Percentiles rank a stretch among this genome's conserved stretches.
phyloP scores from a whole-genome alignment of 2,888 invertebrate genomes.

The Coremacera marginata region DNA sequence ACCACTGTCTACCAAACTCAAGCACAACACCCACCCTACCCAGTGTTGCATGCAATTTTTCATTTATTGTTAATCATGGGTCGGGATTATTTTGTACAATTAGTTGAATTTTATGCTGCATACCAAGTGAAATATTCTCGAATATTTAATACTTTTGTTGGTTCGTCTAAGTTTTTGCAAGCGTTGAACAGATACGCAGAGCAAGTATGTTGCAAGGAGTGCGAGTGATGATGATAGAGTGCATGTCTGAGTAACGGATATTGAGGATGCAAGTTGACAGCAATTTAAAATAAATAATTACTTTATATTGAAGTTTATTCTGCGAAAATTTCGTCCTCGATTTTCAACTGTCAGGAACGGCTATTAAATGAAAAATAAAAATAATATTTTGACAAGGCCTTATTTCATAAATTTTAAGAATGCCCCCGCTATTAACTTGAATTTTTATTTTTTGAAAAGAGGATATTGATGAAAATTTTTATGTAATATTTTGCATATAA shows the following conservation, averaged over 20 bases:
- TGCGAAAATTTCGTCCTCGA: no score
- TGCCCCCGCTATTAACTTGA: no score
- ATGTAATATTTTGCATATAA: no score
- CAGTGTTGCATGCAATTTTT: conserved; percentile 30
- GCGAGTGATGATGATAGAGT: background rate
- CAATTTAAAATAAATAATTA: background rate
- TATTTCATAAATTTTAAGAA: no score
- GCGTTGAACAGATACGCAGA: background rate
- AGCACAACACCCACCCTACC: no score
- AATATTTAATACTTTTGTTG: conserved; percentile 32
- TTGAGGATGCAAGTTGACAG: background rate
- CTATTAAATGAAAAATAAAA: no score
- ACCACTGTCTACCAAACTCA: no score
- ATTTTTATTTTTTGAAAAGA: no score
- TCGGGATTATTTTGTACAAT: conserved; percentile 61
- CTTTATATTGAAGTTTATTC: no score
- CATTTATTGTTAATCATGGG: conserved; percentile 56
- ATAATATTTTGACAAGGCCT: no score
- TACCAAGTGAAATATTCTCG: conserved; percentile 7
- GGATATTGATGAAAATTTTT: no score
- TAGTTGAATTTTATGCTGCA: conserved; percentile 54
- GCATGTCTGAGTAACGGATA: background rate
- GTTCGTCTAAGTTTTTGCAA: conserved; percentile 1
- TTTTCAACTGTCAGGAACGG: no score
- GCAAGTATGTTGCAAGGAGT: background rate